Conservation (phyloP, 2,797 vertebrate species). For the Syngnathus acus region DNA sequence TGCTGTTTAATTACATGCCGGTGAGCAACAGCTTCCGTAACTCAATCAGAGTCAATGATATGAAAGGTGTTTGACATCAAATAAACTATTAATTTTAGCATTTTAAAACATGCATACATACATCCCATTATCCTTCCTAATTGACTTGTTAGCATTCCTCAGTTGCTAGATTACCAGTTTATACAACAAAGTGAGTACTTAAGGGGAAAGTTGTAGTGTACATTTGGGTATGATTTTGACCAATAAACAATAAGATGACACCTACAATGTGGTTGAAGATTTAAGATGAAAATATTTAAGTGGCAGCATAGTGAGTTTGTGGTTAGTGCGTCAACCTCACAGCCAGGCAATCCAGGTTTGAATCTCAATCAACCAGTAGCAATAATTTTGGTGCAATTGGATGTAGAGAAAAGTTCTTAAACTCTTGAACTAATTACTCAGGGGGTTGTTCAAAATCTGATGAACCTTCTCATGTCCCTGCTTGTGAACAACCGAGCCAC, state of each 20-base stretch:
- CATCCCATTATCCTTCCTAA: slow-evolving; percentile 49
- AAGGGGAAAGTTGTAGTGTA: slow-evolving; percentile 16
- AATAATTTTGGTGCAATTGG: neutral
- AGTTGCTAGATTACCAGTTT: slow-evolving; percentile 35
- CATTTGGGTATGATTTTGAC: slow-evolving; percentile 5
- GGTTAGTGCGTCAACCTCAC: neutral
- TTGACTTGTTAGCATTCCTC: slow-evolving; percentile 57
- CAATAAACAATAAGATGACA: neutral
- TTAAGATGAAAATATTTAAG: neutral
- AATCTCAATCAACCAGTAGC: neutral
- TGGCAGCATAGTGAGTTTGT: neutral
- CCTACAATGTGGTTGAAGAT: neutral
- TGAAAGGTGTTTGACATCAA: slow-evolving; percentile 51
- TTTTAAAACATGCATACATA: slow-evolving; percentile 41
- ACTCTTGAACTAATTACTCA: too few species aligned
- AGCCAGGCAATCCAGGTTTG: neutral
- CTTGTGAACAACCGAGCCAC: too few species aligned
- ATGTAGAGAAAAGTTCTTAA: neutral
- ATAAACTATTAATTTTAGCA: slow-evolving; percentile 52
- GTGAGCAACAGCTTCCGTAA: slow-evolving; percentile 62
- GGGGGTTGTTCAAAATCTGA: too few species aligned
- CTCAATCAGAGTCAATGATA: slow-evolving; percentile 57
- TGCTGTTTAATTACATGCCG: slow-evolving; percentile 56
- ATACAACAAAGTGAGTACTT: slow-evolving; percentile 17
- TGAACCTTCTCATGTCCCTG: too few species aligned